phyloP scores from a whole-genome alignment of 1,140 invertebrate genomes.

The Drosophila simulans region DNA sequence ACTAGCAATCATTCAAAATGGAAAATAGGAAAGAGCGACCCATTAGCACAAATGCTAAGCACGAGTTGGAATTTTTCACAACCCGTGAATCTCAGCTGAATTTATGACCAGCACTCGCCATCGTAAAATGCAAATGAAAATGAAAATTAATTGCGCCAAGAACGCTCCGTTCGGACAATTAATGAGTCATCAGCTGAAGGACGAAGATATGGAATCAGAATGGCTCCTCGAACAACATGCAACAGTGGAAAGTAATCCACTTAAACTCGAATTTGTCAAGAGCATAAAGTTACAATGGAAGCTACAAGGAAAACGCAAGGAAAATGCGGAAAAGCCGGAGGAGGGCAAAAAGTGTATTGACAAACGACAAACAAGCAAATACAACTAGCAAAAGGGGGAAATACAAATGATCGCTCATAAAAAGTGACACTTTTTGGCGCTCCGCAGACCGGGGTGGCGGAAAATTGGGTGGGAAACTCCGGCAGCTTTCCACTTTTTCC shows the following conservation, averaged over 20 bases:
- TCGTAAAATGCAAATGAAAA: slow-evolving; percentile 46
- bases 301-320: slow-evolving; percentile 29
- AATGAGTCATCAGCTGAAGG: slow-evolving; percentile 66
- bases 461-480: slow-evolving; percentile 3
- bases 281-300: slow-evolving; percentile 66
- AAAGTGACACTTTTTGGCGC: slow-evolving; percentile 76
- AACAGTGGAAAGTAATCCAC: slow-evolving; percentile 74
- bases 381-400: slow-evolving; percentile 55
- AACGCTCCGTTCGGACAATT: slow-evolving; percentile 49
- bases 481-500: background rate
- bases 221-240: slow-evolving; percentile 5
- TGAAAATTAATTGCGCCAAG: slow-evolving; percentile 65
- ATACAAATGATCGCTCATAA: slow-evolving; percentile 81
- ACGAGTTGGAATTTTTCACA: slow-evolving; percentile 20
- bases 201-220: slow-evolving; percentile 30
- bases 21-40: slow-evolving; percentile 2
- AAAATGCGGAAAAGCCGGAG: slow-evolving; percentile 12
- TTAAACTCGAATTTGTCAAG: slow-evolving; percentile 79
- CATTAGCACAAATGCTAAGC: slow-evolving; percentile 18
- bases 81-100: slow-evolving; percentile 29
- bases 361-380: slow-evolving; percentile 64
- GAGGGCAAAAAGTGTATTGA: slow-evolving; percentile 45
- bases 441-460: slow-evolving; percentile 6
- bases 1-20: slow-evolving; percentile 28
- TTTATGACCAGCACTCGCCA: slow-evolving; percentile 38